Percentiles rank a stretch among this genome's conserved stretches.
phyloP scores from a whole-genome alignment of 1,140 invertebrate species.

The Chymomyza costata region DNA sequence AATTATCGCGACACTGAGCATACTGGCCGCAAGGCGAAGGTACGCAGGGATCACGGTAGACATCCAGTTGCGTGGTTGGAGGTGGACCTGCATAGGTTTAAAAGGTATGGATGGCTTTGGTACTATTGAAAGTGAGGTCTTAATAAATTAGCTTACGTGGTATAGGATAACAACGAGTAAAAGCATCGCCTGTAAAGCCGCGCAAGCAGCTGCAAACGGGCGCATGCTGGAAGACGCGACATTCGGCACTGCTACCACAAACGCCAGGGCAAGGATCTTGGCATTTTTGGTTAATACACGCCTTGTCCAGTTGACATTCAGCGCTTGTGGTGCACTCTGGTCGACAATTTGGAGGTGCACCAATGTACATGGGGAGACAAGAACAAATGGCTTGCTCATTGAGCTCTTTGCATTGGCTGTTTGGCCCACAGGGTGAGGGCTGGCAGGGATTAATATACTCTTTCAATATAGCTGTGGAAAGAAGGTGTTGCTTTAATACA shows the following conservation, averaged over 20 bases:
- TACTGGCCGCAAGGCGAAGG: conserved; percentile 86
- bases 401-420: conserved; percentile 79
- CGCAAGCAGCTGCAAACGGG: conserved; percentile 84
- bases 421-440: conserved; percentile 80
- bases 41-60: conserved; percentile 83
- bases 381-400: conserved; percentile 83
- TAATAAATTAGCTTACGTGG: conserved; percentile 79
- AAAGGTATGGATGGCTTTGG: conserved; percentile 43
- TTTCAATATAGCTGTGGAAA: conserved; percentile 61
- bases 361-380: conserved; percentile 83
- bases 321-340: conserved; percentile 85
- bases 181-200: conserved; percentile 86
- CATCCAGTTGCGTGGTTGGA: conserved; percentile 65
- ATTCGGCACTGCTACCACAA: conserved; percentile 86
- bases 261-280: conserved; percentile 86
- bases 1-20: conserved; percentile 76
- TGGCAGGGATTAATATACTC: conserved; percentile 79
- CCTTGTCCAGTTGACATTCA: conserved; percentile 85
- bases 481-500: conserved; percentile 75
- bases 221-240: conserved; percentile 84
- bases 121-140: conserved; percentile 30
- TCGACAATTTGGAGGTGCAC: conserved; percentile 84
- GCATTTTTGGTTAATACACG: conserved; percentile 89
- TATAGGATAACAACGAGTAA: conserved; percentile 63
- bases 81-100: conserved; percentile 68